A percentile compares a stretch with the other conserved stretches of the same genome.
Conservation (phyloP, 2,113 vertebrate genomes). For the Brevimyrus niger region DNA sequence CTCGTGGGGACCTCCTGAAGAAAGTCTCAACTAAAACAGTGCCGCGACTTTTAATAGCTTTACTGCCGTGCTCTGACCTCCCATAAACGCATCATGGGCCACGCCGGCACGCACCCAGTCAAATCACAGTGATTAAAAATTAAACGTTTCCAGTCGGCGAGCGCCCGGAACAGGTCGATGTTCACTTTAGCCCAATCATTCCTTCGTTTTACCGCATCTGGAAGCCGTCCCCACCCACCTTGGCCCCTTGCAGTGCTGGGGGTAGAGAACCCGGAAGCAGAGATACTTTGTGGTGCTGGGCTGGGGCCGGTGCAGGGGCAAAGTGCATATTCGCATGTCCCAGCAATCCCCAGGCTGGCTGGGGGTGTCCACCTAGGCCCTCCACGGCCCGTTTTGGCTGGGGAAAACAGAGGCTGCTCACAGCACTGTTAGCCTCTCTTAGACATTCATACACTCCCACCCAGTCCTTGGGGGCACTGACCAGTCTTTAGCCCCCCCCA, state of each 20-base stretch:
- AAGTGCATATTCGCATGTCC: not conserved
- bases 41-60: slow-evolving; percentile 20
- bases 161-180: slow-evolving; percentile 33
- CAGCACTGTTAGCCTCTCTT: not conserved
- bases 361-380: too few species aligned
- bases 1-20: slow-evolving; percentile 10
- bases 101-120: slow-evolving; percentile 9
- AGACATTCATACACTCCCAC: not conserved
- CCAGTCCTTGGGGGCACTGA: not conserved
- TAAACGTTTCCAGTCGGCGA: slow-evolving; percentile 41
- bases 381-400: not conserved
- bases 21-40: slow-evolving; percentile 4
- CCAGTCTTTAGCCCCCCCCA: not conserved
- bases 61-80: slow-evolving; percentile 21
- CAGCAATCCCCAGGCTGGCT: not conserved
- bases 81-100: slow-evolving; percentile 36
- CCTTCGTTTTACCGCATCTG: slow-evolving; percentile 47
- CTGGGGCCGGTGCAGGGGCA: not conserved
- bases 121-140: slow-evolving; percentile 53
- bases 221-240: slow-evolving; percentile 36
- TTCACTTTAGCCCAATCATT: slow-evolving; percentile 31
- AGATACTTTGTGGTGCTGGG: slow-evolving; percentile 4
- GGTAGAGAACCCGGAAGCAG: slow-evolving; percentile 33
- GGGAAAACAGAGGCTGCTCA: not conserved
- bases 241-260: slow-evolving; percentile 22